Percentiles rank a stretch among this genome's conserved stretches.
These are phyloP conservation scores for Miltochrista miniata DNA, from an alignment of 2,888 invertebrate species.

Conservation along the genomic window DNA sequence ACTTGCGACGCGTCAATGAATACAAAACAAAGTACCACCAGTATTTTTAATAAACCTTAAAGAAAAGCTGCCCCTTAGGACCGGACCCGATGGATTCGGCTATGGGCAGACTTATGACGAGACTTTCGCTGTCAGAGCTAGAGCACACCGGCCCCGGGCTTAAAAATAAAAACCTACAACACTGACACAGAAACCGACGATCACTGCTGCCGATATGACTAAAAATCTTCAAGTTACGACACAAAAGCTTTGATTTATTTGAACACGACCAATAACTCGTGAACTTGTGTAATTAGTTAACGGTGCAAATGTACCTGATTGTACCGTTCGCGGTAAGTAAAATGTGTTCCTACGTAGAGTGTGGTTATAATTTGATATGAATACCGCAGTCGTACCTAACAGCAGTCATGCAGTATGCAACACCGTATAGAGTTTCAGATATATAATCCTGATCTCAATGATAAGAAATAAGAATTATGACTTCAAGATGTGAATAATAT, in stretches of 20 bases:
- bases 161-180: not conserved
- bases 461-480: constrained; percentile 5
- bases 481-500: not conserved
- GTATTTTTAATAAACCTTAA: too few species aligned
- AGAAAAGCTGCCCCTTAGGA: too few species aligned
- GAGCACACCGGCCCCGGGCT: too few species aligned
- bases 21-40: too few species aligned
- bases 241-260: too few species aligned
- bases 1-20: too few species aligned
- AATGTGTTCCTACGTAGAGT: constrained; percentile 31
- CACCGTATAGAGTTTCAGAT: constrained; percentile 33
- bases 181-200: constrained; percentile 3
- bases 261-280: constrained; percentile 38
- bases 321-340: constrained; percentile 58
- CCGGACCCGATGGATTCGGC: too few species aligned
- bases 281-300: constrained; percentile 68
- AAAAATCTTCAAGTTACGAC: too few species aligned
- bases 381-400: constrained; percentile 20
- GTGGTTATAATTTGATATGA: constrained; percentile 33
- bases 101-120: too few species aligned
- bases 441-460: constrained; percentile 28
- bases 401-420: constrained; percentile 20
- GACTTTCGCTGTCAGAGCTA: too few species aligned
- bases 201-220: too few species aligned
- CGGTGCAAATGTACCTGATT: constrained; percentile 58